These are phyloP conservation scores for Drosophila meridionalis DNA, from an alignment of 2,888 invertebrate genomes.

Conservation along the genomic window DNA sequence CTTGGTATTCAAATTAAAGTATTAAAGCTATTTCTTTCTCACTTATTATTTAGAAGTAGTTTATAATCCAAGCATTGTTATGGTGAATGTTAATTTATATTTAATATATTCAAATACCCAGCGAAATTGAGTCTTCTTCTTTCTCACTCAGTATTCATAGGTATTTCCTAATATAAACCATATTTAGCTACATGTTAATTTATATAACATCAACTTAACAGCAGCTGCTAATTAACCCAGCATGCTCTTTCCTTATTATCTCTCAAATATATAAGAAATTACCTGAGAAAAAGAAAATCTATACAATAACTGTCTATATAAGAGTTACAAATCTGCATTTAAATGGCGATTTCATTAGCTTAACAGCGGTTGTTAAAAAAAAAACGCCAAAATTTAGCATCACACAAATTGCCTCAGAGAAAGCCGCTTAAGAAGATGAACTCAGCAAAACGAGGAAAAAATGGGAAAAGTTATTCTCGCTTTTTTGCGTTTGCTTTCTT, in stretches of 20 bases:
- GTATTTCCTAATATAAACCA: no score
- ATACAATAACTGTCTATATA: not conserved
- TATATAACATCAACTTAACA: not conserved
- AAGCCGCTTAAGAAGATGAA: slow-evolving; percentile 11
- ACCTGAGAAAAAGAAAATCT: not conserved
- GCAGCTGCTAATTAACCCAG: not conserved
- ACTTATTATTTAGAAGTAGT: no score
- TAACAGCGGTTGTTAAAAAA: not conserved
- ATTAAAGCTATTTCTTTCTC: no score
- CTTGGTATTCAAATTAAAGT: no score
- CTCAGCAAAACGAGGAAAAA: not conserved
- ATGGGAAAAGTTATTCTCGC: slow-evolving; percentile 1
- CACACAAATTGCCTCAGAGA: not conserved
- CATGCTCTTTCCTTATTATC: not conserved
- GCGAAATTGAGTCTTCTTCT: no score
- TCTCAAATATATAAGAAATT: not conserved
- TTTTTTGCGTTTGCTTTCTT: slow-evolving; percentile 9
- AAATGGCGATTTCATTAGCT: not conserved
- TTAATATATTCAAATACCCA: no score
- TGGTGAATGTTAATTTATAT: no score
- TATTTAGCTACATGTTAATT: no score
- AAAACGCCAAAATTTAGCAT: not conserved
- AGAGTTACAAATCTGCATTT: not conserved
- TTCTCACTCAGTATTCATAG: no score
- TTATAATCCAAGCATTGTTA: no score